A percentile compares a stretch with the other conserved stretches of the same genome.
Evolutionary conservation across 2,888 invertebrate species (phyloP).

Genomic region (Lithosia quadra): DNA sequence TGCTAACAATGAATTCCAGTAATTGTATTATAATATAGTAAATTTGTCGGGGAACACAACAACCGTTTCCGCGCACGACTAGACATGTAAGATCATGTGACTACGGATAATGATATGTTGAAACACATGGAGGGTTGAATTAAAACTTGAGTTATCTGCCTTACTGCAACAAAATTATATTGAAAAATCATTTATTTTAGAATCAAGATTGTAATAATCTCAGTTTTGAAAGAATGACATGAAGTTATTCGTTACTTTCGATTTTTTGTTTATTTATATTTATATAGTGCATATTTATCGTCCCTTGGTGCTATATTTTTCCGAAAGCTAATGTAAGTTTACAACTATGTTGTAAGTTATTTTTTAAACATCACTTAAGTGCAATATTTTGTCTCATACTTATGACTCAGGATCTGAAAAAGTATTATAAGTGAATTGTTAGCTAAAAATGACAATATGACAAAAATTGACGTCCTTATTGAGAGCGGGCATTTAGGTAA

Average conservation of each 20-base stretch:
- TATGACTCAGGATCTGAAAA: slow-evolving; percentile 42
- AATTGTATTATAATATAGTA: slow-evolving; percentile 64
- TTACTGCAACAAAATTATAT: slow-evolving; percentile 38
- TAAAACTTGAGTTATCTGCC: slow-evolving; percentile 41
- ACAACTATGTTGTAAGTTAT: slow-evolving; percentile 9
- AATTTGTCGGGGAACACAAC: slow-evolving; percentile 32
- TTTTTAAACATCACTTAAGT: slow-evolving; percentile 19
- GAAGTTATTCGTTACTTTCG: slow-evolving; percentile 20
- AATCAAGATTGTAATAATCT: slow-evolving; percentile 6
- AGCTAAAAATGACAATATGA: slow-evolving; percentile 12
- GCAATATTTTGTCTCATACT: slow-evolving; percentile 27
- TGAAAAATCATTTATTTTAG: slow-evolving; percentile 22
- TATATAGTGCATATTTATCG: slow-evolving; percentile 25
- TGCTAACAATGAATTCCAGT: slow-evolving; percentile 65
- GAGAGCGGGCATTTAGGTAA: slow-evolving; percentile 5
- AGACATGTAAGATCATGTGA: slow-evolving; percentile 52
- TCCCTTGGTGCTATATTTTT: slow-evolving; percentile 47
- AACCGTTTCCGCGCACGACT: slow-evolving; percentile 20
- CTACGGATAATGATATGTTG: slow-evolving; percentile 19
- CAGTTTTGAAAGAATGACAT: slow-evolving; percentile 7
- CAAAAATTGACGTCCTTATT: background rate
- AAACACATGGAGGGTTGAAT: slow-evolving; percentile 12
- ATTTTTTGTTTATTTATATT: slow-evolving; percentile 16
- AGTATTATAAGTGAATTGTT: slow-evolving; percentile 17
- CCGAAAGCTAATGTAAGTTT: slow-evolving; percentile 10